Conservation (phyloP, 2,797 vertebrate species). For the Chaunax sp. region DNA sequence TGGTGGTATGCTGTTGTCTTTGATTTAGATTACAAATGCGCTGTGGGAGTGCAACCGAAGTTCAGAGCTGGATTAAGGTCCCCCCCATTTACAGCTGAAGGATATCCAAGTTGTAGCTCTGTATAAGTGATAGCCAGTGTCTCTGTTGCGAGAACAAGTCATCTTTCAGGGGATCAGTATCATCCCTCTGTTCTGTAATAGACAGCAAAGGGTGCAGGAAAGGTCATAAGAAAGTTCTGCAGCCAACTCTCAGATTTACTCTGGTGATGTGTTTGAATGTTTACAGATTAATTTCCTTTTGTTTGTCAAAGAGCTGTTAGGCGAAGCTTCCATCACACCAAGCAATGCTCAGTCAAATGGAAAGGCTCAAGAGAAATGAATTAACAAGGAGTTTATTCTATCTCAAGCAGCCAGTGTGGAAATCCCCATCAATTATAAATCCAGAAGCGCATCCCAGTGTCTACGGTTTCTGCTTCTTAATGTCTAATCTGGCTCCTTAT, state of each 20-base stretch:
- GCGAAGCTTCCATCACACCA: slow-evolving; percentile 23
- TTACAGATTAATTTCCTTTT: slow-evolving; percentile 40
- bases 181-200: slow-evolving; percentile 23
- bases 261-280: slow-evolving; percentile 12
- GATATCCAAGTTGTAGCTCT: slow-evolving; percentile 62
- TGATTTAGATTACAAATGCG: slow-evolving; percentile 56
- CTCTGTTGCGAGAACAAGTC: slow-evolving; percentile 35
- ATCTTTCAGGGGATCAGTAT: slow-evolving; percentile 49
- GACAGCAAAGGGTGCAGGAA: slow-evolving; percentile 30
- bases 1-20: slow-evolving; percentile 54
- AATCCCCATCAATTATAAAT: slow-evolving; percentile 61
- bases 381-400: slow-evolving; percentile 58
- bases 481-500: slow-evolving; percentile 43
- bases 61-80: slow-evolving; percentile 66
- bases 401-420: slow-evolving; percentile 60
- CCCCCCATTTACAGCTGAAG: slow-evolving; percentile 47
- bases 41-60: slow-evolving; percentile 45
- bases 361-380: slow-evolving; percentile 56
- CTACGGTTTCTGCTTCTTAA: slow-evolving; percentile 50
- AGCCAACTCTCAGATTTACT: slow-evolving; percentile 6
- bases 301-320: slow-evolving; percentile 41
- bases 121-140: slow-evolving; percentile 59
- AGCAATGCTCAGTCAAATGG: slow-evolving; percentile 43
- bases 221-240: slow-evolving; percentile 32
- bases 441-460: slow-evolving; percentile 48